phyloP scores from a whole-genome alignment of 2,888 invertebrate genomes.

The Cremastinae sp. region DNA sequence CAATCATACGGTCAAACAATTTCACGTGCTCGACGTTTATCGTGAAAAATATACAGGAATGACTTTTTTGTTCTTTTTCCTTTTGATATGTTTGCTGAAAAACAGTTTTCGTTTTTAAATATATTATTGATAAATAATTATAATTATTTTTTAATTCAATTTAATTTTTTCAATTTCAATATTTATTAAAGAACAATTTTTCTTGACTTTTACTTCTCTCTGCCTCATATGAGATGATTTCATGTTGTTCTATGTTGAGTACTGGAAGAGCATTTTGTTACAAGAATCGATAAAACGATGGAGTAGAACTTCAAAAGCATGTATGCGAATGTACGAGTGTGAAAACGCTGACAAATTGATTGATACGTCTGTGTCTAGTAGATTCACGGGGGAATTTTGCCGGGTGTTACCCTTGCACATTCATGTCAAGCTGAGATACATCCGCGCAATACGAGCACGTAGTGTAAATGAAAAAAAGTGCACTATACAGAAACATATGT shows the following conservation, averaged over 20 bases:
- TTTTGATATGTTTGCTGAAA: too few species aligned
- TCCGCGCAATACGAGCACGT: background rate
- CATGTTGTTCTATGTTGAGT: too few species aligned
- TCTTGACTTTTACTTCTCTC: too few species aligned
- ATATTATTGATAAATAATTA: too few species aligned
- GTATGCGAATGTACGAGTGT: conserved; percentile 1
- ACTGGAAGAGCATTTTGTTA: background rate
- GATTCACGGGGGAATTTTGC: conserved; percentile 33
- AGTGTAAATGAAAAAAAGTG: background rate
- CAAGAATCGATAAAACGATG: conserved; percentile 11
- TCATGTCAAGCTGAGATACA: background rate
- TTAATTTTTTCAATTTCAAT: too few species aligned
- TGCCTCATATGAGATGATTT: too few species aligned
- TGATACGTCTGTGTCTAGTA: conserved; percentile 51
- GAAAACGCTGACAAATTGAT: conserved; percentile 57
- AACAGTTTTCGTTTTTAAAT: too few species aligned
- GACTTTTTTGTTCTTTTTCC: too few species aligned
- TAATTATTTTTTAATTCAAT: conserved; percentile 9
- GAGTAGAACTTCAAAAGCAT: conserved; percentile 10
- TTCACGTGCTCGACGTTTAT: too few species aligned
- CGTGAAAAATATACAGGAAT: too few species aligned
- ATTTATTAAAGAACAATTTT: too few species aligned
- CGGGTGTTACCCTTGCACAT: conserved; percentile 14
- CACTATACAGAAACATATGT: background rate
- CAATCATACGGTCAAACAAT: too few species aligned